Conservation (phyloP, 1,140 invertebrate genomes). For the Drosophila aff. region DNA sequence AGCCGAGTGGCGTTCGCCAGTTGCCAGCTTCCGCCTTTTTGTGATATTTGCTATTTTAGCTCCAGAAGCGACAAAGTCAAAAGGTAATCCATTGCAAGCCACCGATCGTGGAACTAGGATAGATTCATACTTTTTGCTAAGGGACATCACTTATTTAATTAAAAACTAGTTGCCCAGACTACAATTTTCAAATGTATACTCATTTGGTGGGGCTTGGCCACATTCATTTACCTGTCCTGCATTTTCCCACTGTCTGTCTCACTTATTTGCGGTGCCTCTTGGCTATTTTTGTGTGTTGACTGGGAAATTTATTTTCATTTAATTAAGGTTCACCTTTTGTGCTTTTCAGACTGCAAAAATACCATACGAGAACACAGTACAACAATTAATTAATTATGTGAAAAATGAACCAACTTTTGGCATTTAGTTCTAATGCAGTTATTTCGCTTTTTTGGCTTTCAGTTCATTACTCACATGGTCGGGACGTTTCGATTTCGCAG, state of each 20-base stretch:
- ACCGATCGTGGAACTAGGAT: background rate
- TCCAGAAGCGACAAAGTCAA: background rate
- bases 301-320: constrained; percentile 55
- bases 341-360: constrained; percentile 6
- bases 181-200: background rate
- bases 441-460: constrained; percentile 43
- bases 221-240: constrained; percentile 4
- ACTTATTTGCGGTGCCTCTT: constrained; percentile 19
- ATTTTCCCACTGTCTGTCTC: background rate
- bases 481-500: constrained; percentile 40
- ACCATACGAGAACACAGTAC: constrained; percentile 1
- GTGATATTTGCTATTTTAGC: constrained; percentile 13
- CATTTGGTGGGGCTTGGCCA: background rate
- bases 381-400: constrained; percentile 33
- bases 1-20: constrained; percentile 24
- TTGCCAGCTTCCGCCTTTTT: constrained; percentile 18
- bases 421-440: constrained; percentile 55
- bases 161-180: background rate
- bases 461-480: constrained; percentile 53
- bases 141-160: background rate
- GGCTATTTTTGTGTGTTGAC: constrained; percentile 13
- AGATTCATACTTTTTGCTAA: background rate
- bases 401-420: constrained; percentile 41
- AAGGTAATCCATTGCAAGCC: background rate
- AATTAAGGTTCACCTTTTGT: constrained; percentile 33